A percentile compares a stretch with the other conserved stretches of the same genome.
phyloP scores from a whole-genome alignment of 2,888 invertebrate genomes.

The Agrochola circellaris region DNA sequence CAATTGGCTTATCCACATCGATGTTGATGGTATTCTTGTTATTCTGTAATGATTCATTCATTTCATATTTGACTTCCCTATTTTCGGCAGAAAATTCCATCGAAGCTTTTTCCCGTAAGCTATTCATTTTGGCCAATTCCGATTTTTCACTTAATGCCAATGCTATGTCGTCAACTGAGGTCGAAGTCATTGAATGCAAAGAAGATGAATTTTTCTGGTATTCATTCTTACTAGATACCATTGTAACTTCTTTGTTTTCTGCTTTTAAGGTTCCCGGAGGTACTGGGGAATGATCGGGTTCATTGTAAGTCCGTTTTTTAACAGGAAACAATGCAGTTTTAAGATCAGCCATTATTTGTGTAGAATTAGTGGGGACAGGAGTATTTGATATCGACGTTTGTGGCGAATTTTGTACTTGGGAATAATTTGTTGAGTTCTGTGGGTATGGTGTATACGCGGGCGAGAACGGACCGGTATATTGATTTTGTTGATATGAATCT shows the following conservation, averaged over 20 bases:
- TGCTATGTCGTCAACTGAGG: slow-evolving; percentile 85
- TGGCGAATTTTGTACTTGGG: slow-evolving; percentile 79
- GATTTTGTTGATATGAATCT: slow-evolving; percentile 89
- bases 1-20: slow-evolving; percentile 75
- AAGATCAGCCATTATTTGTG: slow-evolving; percentile 76
- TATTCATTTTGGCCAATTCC: slow-evolving; percentile 80
- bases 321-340: slow-evolving; percentile 91
- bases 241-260: slow-evolving; percentile 74
- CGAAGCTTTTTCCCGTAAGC: slow-evolving; percentile 77
- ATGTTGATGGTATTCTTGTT: slow-evolving; percentile 72
- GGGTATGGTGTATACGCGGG: slow-evolving; percentile 83
- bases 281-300: slow-evolving; percentile 81
- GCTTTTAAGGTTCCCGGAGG: slow-evolving; percentile 67
- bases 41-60: slow-evolving; percentile 72
- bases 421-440: slow-evolving; percentile 80
- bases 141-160: slow-evolving; percentile 85
- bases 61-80: slow-evolving; percentile 73
- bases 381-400: slow-evolving; percentile 72
- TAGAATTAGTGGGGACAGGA: slow-evolving; percentile 71
- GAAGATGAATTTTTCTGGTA: slow-evolving; percentile 75
- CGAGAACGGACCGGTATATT: slow-evolving; percentile 84
- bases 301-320: slow-evolving; percentile 92
- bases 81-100: slow-evolving; percentile 74
- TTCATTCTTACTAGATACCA: slow-evolving; percentile 76
- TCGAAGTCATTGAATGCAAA: slow-evolving; percentile 71